A percentile compares a stretch with the other conserved stretches of the same genome.
phyloP scores from a whole-genome alignment of 2,113 vertebrate genomes.

The Sceloporus undulatus region DNA sequence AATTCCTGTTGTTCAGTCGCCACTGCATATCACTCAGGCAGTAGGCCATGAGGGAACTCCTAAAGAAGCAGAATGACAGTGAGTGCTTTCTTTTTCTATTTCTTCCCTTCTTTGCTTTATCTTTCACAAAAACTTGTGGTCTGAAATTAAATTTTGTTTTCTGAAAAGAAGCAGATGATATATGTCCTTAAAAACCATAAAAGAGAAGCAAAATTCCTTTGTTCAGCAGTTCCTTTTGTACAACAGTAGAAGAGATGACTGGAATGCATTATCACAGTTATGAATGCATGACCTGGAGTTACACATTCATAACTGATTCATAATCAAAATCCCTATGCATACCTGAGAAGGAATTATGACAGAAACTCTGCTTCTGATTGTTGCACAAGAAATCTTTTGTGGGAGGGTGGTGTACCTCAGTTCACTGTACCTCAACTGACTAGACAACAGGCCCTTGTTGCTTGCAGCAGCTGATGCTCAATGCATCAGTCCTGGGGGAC shows the following conservation, averaged over 20 bases:
- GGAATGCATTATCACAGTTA: background rate
- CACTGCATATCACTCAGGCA: rapidly evolving
- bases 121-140: background rate
- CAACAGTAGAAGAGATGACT: background rate
- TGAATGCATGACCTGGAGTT: no score
- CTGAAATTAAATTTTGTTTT: background rate
- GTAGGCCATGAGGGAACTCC: background rate
- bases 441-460: no score
- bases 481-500: no score
- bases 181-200: background rate
- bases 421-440: no score
- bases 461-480: no score
- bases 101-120: background rate
- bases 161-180: background rate
- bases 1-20: conserved; percentile 26
- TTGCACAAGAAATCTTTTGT: no score
- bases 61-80: background rate
- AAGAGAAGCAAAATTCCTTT: background rate
- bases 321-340: no score
- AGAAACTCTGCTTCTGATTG: no score
- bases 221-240: background rate
- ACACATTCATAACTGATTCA: no score
- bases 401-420: no score
- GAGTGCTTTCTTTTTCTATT: rapidly evolving
- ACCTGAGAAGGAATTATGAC: no score